Percentiles rank a stretch among this genome's conserved stretches.
Evolutionary conservation across 1,140 invertebrate species (phyloP).

Genomic region (Leptoteleia sp.): DNA sequence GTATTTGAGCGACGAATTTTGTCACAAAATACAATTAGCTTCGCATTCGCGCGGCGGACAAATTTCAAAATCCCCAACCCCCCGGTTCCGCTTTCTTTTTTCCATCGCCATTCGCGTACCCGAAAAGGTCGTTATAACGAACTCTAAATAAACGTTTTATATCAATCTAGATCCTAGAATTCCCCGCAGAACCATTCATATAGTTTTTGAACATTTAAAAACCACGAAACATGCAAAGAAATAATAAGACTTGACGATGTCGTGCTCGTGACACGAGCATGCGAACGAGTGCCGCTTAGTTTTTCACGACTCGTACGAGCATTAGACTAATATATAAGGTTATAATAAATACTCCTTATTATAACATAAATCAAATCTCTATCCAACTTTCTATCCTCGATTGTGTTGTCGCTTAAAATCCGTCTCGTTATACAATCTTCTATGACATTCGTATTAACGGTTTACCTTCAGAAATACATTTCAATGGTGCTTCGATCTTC

Average conservation of each 20-base stretch:
- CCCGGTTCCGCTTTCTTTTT: slow-evolving; percentile 26
- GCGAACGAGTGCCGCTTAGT: slow-evolving; percentile 25
- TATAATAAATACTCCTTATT: no score
- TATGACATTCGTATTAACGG: no score
- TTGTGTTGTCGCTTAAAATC: slow-evolving; percentile 2
- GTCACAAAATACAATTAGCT: slow-evolving; percentile 17
- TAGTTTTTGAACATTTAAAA: slow-evolving; percentile 45
- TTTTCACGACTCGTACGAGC: slow-evolving; percentile 49
- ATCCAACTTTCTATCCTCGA: slow-evolving; percentile 15
- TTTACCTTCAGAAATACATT: slow-evolving; percentile 8
- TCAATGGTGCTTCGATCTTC: slow-evolving; percentile 26
- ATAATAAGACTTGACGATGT: slow-evolving; percentile 30
- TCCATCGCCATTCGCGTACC: background rate
- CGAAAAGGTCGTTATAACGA: slow-evolving; percentile 11
- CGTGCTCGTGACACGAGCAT: slow-evolving; percentile 25
- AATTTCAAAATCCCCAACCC: background rate
- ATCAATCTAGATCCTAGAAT: slow-evolving; percentile 11
- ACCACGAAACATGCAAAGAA: slow-evolving; percentile 23
- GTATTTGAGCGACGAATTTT: slow-evolving; percentile 20
- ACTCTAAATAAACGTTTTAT: slow-evolving; percentile 33
- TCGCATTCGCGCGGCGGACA: slow-evolving; percentile 23
- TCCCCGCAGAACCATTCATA: slow-evolving; percentile 49
- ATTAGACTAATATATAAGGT: slow-evolving; percentile 19
- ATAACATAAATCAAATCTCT: slow-evolving; percentile 42
- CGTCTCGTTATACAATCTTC: no score